Base-by-base conservation (phyloP, 2,113 vertebrate genomes). In the Istiophorus platypterus region DNA sequence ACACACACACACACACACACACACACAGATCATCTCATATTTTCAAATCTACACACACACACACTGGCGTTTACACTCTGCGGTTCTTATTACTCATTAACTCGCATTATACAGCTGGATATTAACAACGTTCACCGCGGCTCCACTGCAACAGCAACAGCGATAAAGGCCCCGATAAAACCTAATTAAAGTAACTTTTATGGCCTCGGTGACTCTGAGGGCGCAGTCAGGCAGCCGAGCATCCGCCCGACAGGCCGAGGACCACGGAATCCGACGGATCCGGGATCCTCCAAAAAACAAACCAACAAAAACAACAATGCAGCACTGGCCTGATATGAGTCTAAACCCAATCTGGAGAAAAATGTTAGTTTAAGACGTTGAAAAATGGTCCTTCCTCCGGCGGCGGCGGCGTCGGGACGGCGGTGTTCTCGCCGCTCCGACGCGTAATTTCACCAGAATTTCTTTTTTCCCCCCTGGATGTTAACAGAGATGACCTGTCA, bases 31-130 rank as follows among this genome's bases (percentile, higher is more conserved):
- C 27, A 65, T 26, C 74, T 62, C 59, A 54, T 29, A 58, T 47
- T 79, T 63, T 49, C 26, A 29, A 39, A 72, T 78, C 52, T 47
- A 31, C 78, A 67, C 57, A 20, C 51, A 65, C 47, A 56, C 26
- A 68, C 20, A 69, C 67, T 37, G n/a, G 47, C 22, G 0, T 76
- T 78, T 74, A 14, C 66, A 34, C 62, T 29, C 22, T 37, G 7
- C 5, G 4, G 26, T 34, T 66, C 64, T 22, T 58, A 62, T 73
- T 61, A 81, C 76, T 87, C 78, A 87, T 68, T 82, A 80, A 81
- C 31, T 59, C 0, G 0, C 12, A 29, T 22, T 26, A 81, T 73
- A 49, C 18, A 14, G 45, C 66, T 15, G 49, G 4, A 68, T 42
- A 65, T 54, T 82, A 20, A 75, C n/a, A 73, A 41, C 59, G 27